Evolutionary conservation across 2,797 vertebrate species (phyloP).

Genomic region (Coilia nasus): DNA sequence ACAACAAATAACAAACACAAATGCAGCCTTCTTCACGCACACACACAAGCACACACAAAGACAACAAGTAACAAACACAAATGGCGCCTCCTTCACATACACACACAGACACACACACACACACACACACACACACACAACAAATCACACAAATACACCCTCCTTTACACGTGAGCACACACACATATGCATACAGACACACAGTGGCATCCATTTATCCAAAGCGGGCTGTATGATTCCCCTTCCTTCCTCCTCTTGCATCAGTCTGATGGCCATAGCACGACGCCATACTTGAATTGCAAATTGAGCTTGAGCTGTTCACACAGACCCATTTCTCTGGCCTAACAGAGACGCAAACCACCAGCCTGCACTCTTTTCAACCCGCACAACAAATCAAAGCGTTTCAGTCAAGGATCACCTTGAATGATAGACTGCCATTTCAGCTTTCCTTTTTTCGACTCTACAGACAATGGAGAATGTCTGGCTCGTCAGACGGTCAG

Average conservation of each 20-base stretch:
- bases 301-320: constrained; percentile 48
- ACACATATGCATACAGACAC: background rate
- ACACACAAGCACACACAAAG: background rate
- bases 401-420: background rate
- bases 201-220: background rate
- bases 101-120: background rate
- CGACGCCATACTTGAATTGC: constrained; percentile 55
- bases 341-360: background rate
- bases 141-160: too few relatives aligned
- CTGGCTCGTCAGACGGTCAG: background rate
- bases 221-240: background rate
- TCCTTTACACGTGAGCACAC: too few relatives aligned
- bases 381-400: background rate
- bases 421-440: background rate
- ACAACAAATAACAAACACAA: background rate
- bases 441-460: background rate
- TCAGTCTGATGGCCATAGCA: constrained; percentile 43
- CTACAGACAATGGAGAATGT: background rate
- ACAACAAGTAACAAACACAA: background rate
- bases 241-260: background rate
- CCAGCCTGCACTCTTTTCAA: background rate
- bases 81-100: background rate
- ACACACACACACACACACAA: too few relatives aligned
- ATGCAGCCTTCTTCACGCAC: background rate
- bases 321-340: background rate